Percentiles rank a stretch among this genome's conserved stretches.
phyloP scores from a whole-genome alignment of 1,140 invertebrate genomes.

The Drosophila takahashii region DNA sequence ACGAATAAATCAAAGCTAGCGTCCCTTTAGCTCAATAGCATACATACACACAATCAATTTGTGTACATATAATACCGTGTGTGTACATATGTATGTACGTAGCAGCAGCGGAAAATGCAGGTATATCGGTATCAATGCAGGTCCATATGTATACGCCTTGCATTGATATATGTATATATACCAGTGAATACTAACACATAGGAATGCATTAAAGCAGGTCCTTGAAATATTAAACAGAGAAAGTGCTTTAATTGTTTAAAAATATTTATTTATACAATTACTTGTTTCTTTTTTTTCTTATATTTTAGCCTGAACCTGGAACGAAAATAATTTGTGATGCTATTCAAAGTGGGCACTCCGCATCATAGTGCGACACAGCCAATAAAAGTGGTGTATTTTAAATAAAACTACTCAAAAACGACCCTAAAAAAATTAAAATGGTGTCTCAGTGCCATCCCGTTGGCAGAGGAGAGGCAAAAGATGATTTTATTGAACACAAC shows the following conservation, averaged over 20 bases:
- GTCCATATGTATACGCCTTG: not conserved
- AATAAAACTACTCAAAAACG: conserved; percentile 9
- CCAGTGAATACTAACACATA: not conserved
- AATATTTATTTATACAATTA: too few relatives aligned
- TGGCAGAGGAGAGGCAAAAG: not conserved
- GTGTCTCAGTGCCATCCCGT: not conserved
- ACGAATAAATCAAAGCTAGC: not conserved
- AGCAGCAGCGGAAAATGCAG: conserved; percentile 12
- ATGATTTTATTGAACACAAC: conserved; percentile 2
- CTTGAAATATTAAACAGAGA: not conserved
- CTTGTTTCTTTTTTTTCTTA: not conserved
- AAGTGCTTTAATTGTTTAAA: not conserved
- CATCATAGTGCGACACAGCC: not conserved
- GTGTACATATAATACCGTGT: not conserved
- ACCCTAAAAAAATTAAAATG: conserved; percentile 34
- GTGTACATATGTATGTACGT: conserved; percentile 1
- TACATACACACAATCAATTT: conserved; percentile 7
- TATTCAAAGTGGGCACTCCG: not conserved
- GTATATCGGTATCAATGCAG: conserved; percentile 20
- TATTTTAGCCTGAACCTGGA: not conserved
- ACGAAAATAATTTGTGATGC: conserved; percentile 4
- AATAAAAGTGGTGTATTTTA: not conserved
- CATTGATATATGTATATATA: conserved; percentile 1
- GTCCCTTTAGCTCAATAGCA: not conserved
- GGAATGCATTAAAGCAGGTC: not conserved